Base-by-base conservation (phyloP, 2,113 vertebrate genomes). In the Accipiter virgatus region DNA sequence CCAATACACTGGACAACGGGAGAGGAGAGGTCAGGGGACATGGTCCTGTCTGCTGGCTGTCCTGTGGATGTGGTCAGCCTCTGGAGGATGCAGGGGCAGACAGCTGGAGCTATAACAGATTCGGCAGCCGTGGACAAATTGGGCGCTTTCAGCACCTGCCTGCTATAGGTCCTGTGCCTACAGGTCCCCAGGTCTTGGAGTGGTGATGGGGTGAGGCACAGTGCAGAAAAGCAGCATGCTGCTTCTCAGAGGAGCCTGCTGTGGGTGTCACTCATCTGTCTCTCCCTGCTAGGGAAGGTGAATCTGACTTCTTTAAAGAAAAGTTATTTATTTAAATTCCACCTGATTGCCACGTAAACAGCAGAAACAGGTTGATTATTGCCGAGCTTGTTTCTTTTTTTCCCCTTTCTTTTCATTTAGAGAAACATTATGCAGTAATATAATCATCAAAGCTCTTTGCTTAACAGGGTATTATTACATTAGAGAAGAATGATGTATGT, bases 401-500 rank as follows among this genome's bases (percentile, higher is more conserved):
- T 27, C 25, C 16, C 0, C 8, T 73, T 78, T 55, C 32, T 91
- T 94, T 91, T 91, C 25, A 26, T 86, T 96, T 87, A 67, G 68
- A 84, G 77, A 90, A 95, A 85, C 45, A 79, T 94, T 81, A 73
- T 73, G 45, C 31, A 61, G 62, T 70, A 93, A 90, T 77, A 80
- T 65, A 93, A 90, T 87, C 68, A 94, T 79, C 58, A 91, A 70
- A 94, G 66, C 61, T 94, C 74, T 97, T 81, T 91, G 66, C 78
- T 89, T 95, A 92, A 91, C 73, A 56, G 68, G 7, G 26, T 91
- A 53, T 92, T 93, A 96, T 84, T 92, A 93, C 47, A 92, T 94
- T 96, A 96, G 66, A 95, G 88, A 81, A 29, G 55, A 94, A 89
- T 82, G 62, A 87, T 75, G 86, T 95, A 93, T 83, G 73, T 92